Evolutionary conservation across 2,888 invertebrate species (phyloP), one percentile per base, ranked within the genome.

Genomic region (Seira sanloemensis): DNA sequence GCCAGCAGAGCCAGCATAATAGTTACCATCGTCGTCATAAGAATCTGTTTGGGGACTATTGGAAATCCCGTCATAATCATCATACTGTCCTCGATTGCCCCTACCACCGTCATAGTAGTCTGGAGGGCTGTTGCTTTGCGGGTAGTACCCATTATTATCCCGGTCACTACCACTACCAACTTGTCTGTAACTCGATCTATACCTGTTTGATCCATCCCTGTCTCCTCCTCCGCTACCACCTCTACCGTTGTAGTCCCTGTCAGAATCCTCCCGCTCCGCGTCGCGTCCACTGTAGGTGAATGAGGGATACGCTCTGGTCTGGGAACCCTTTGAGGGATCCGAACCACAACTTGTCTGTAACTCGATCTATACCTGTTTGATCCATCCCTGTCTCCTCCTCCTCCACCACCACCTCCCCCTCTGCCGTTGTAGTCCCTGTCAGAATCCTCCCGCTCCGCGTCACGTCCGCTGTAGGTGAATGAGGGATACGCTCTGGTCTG

Each of bases 221-320:
- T 37, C n/a, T n/a, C n/a, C n/a, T n/a, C n/a, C 68, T 21, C 71
- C n/a, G n/a, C n/a, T n/a, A n/a, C n/a, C n/a, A n/a, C 37, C 37
- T 37, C 37, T 18, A 16, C 23, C 27, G 37, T 37, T 9, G 26
- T 27, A 19, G n/a, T 65, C 62, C 16, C 18, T 2, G 23, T 78
- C 78, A 19, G 50, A 68, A 46, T 82, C 82, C 19, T 83, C 72
- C 16, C 72, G 65, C 1, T 77, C 82, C 50, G 24, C 81, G 16
- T 85, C 86, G 58, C 88, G 71, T 62, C 88, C 88, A 46, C 84
- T 89, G 84, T 89, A 89, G 0, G 89, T 89, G 75, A 82, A 89
- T 24, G 86, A 86, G 1, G 89, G 89, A 80, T 82, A 88, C n/a
- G 89, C 83, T 68, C 86, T 75, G 2, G 88, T 88, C 84, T 88